Conservation (phyloP, 2,113 vertebrate genomes). For the Nanorana parkeri region DNA sequence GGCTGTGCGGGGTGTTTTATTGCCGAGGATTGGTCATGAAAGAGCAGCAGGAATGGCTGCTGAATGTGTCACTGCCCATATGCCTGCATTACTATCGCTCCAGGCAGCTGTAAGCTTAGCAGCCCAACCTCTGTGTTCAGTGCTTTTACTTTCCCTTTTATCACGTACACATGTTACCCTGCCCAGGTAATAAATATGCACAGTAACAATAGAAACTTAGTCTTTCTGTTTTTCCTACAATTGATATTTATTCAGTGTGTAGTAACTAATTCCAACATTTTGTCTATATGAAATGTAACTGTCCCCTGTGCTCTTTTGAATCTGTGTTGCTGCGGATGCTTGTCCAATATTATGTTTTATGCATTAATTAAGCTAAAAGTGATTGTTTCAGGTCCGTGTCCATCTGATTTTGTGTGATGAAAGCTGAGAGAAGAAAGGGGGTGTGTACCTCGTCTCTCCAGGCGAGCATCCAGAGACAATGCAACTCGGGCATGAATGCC, state of each 20-base stretch:
- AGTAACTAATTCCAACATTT: no score
- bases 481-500: constrained; percentile 52
- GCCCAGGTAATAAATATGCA: background rate
- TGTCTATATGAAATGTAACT: no score
- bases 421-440: constrained; percentile 41
- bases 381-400: background rate
- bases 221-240: no score
- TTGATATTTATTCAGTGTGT: no score
- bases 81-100: constrained; percentile 45
- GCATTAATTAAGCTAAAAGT: no score
- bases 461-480: constrained; percentile 53
- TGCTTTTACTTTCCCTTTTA: constrained; percentile 55
- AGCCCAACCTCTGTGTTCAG: constrained; percentile 15
- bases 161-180: background rate
- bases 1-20: constrained; percentile 33
- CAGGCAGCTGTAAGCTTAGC: background rate
- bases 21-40: constrained; percentile 42
- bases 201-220: no score
- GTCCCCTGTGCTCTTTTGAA: no score
- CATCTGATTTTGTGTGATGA: background rate
- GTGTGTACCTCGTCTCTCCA: constrained; percentile 48
- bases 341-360: no score
- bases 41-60: constrained; percentile 54
- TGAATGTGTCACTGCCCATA: constrained; percentile 53
- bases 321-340: no score